A percentile compares a stretch with the other conserved stretches of the same genome.
Evolutionary conservation across 2,888 invertebrate species (phyloP).

Genomic region (Amblyteles armatorius): DNA sequence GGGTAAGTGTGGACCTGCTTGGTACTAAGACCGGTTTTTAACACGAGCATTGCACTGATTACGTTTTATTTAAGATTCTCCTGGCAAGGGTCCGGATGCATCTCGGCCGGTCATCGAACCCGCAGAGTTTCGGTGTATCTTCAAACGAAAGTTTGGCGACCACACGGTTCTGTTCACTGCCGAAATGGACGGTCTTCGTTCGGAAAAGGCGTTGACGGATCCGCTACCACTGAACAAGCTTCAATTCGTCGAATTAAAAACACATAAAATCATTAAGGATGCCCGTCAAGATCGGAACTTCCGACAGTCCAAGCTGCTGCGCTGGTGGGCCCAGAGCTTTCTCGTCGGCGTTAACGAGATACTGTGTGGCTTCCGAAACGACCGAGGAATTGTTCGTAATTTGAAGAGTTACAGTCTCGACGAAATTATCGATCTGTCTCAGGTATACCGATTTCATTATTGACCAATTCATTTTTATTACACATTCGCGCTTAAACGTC

Average conservation of each 20-base stretch:
- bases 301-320: constrained; percentile 85
- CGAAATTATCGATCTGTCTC: constrained; percentile 86
- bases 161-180: constrained; percentile 90
- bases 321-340: constrained; percentile 93
- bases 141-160: constrained; percentile 86
- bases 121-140: constrained; percentile 89
- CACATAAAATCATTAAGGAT: constrained; percentile 86
- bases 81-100: constrained; percentile 85
- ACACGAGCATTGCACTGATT: neutral
- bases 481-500: constrained; percentile 86
- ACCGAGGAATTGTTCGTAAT: constrained; percentile 88
- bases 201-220: constrained; percentile 70
- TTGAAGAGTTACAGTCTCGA: constrained; percentile 86
- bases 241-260: constrained; percentile 90
- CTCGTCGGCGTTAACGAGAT: constrained; percentile 89
- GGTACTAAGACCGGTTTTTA: neutral
- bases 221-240: constrained; percentile 73
- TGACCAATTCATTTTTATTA: constrained; percentile 84
- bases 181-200: constrained; percentile 89
- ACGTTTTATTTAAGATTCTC: constrained; percentile 83
- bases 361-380: constrained; percentile 90
- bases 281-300: constrained; percentile 87
- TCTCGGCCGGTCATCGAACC: constrained; percentile 87
- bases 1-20: constrained; percentile 82
- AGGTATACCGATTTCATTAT: constrained; percentile 73